Percentiles rank a stretch among this genome's conserved stretches.
These are phyloP conservation scores for Venturia canescens DNA, from an alignment of 1,140 invertebrate species.

Conservation along the genomic window DNA sequence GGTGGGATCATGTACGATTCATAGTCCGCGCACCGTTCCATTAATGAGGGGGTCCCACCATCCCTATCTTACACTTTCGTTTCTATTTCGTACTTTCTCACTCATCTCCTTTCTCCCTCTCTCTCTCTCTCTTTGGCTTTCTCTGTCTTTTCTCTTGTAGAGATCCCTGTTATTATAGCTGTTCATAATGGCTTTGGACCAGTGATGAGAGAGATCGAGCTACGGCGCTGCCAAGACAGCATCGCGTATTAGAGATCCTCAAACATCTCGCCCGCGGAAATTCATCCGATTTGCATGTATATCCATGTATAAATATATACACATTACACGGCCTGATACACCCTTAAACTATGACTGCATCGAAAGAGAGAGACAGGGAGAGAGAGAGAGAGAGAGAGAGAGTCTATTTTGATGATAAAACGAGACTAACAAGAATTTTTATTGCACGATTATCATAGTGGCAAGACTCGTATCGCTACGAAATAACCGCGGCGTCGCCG, in stretches of 20 bases:
- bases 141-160: constrained; percentile 44
- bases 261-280: constrained; percentile 1
- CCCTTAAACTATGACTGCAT: neutral
- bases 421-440: constrained; percentile 52
- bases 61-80: constrained; percentile 48
- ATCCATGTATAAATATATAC: neutral
- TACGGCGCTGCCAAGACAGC: neutral
- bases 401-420: constrained; percentile 59
- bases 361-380: too few species aligned
- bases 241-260: constrained; percentile 16
- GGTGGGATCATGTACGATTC: constrained; percentile 69
- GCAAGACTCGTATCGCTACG: constrained; percentile 25
- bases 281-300: neutral
- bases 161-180: constrained; percentile 73
- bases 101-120: constrained; percentile 14
- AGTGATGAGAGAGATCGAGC: constrained; percentile 5
- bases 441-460: constrained; percentile 18
- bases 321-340: neutral
- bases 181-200: constrained; percentile 70
- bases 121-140: constrained; percentile 27
- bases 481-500: neutral
- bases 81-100: constrained; percentile 13
- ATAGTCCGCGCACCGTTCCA: constrained; percentile 71
- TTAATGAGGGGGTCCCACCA: constrained; percentile 70
- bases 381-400: too few species aligned